Base-by-base conservation (phyloP, 1,140 invertebrate species). In the Diabrotica virgifera region DNA sequence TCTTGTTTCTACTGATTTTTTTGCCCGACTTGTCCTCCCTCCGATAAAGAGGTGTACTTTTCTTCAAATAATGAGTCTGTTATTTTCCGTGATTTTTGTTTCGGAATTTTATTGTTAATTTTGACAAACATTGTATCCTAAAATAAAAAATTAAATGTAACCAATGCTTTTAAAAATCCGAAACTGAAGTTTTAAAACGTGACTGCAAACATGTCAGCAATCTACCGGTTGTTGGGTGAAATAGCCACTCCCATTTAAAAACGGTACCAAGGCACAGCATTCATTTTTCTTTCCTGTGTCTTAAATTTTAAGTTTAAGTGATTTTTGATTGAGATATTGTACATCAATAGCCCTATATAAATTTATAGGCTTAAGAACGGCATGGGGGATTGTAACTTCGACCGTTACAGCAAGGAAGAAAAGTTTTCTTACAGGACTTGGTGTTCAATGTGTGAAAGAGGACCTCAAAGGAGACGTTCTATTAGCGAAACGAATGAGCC, bases 381-480 rank as follows among this genome's bases (percentile, higher is more conserved):
- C 40, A 71, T 71, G 70, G 68, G 62, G 38, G 70, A 71, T 57
- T 71, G 63, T 52, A 66, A 67, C 52, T 63, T 67, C 11, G 63
- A 55, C 55, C 46, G 57, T 24, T 61, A 50, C 50, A 65, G 67
- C 51, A 55, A 35, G 35, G 64, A 66, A 59, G 72, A 70, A 12
- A 72, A 68, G 12, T 70, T 64, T 63, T 69, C 72, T 6, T 79
- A 76, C 68, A 57, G 66, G 3, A 71, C 68, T 37, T 78, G 76
- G 74, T 79, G 77, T 63, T 69, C 73, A 9, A 77, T 67, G 7
- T 79, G 77, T 72, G 76, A 78, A 62, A 70, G 67, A 56, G 69
- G 72, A 54, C 76, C 73, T 5, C 73, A 74, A 6, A 69, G 76
- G 36, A 69, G 74, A 46, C 63, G 76, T 54, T 72, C 74, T 5